Percentiles rank a stretch among this genome's conserved stretches.
These are phyloP conservation scores for Lasioglossum morio DNA, from an alignment of 2,888 invertebrate species.

Conservation along the genomic window DNA sequence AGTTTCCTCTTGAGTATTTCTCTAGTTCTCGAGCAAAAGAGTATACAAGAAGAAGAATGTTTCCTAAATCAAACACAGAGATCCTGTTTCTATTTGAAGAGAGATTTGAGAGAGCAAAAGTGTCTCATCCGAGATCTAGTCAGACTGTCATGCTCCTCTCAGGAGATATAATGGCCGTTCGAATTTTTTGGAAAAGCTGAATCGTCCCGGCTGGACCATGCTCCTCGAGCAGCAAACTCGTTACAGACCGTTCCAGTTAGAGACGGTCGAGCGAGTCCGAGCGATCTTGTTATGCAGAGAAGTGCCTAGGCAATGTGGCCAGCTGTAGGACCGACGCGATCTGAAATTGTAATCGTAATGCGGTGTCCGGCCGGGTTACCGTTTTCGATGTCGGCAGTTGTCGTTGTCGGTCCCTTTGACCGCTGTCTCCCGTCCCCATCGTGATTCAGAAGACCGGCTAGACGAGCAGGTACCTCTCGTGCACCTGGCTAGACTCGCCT, in stretches of 20 bases:
- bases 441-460: constrained; percentile 42
- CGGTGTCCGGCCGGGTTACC: constrained; percentile 37
- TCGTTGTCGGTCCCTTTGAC: constrained; percentile 51
- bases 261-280: constrained; percentile 14
- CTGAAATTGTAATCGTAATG: constrained; percentile 61
- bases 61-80: too few relatives aligned
- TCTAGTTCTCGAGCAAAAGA: neutral
- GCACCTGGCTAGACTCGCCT: constrained; percentile 11
- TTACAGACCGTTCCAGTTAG: constrained; percentile 45
- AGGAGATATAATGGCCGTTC: neutral
- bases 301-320: constrained; percentile 51
- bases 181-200: constrained; percentile 12
- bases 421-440: neutral
- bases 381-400: constrained; percentile 29
- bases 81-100: neutral
- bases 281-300: constrained; percentile 65
- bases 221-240: constrained; percentile 25
- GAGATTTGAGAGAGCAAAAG: neutral
- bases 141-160: neutral
- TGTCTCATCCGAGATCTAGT: neutral
- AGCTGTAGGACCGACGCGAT: constrained; percentile 57
- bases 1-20: neutral
- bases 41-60: neutral
- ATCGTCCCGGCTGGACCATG: neutral
- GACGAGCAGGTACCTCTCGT: constrained; percentile 18